These are phyloP conservation scores for Habropoda laboriosa DNA, from an alignment of 1,140 invertebrate genomes.

Conservation along the genomic window DNA sequence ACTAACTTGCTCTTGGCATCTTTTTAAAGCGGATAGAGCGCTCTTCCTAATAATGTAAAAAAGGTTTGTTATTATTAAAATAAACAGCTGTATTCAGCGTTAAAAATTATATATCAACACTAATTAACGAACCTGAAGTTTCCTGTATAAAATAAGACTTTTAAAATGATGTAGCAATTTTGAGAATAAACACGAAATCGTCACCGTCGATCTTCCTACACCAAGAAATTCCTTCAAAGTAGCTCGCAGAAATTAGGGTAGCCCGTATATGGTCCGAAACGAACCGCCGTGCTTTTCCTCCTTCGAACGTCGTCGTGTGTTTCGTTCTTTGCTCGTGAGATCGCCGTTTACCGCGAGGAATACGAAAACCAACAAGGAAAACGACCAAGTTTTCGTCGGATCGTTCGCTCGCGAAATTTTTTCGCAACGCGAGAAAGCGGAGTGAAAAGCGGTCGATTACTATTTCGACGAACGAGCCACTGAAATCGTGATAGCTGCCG, in stretches of 20 bases:
- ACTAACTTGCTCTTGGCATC: no score
- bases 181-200: no score
- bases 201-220: no score
- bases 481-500: slow-evolving; percentile 19
- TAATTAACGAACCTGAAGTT: no score
- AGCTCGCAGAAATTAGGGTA: slow-evolving; percentile 27
- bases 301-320: neutral
- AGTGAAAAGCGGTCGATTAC: slow-evolving; percentile 20
- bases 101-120: no score
- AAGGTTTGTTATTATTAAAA: no score
- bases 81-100: no score
- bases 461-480: slow-evolving; percentile 4
- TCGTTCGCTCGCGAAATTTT: neutral
- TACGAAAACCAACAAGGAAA: neutral
- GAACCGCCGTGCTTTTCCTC: slow-evolving; percentile 5
- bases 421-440: slow-evolving; percentile 18
- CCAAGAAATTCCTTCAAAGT: slow-evolving; percentile 12
- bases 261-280: slow-evolving; percentile 8
- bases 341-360: neutral
- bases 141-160: no score
- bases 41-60: no score
- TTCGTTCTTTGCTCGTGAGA: neutral
- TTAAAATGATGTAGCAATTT: no score
- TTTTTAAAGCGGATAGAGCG: no score
- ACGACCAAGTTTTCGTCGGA: neutral